phyloP scores from a whole-genome alignment of 2,888 invertebrate species.

The Leucophenga maculata region DNA sequence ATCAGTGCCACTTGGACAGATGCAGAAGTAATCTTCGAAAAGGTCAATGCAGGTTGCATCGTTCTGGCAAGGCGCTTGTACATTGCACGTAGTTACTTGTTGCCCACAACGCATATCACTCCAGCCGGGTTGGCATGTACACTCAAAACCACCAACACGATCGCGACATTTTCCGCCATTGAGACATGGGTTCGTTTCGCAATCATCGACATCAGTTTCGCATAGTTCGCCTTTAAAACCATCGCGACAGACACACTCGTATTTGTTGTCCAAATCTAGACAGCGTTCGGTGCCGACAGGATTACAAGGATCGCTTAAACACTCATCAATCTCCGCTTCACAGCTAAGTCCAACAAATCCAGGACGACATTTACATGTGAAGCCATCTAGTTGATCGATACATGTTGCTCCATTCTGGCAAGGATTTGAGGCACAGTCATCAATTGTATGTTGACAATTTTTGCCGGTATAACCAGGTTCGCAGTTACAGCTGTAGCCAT shows the following conservation, averaged over 20 bases:
- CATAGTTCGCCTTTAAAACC: slow-evolving; percentile 90
- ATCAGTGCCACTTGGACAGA: slow-evolving; percentile 93
- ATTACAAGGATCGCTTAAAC: slow-evolving; percentile 91
- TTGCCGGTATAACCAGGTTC: slow-evolving; percentile 96
- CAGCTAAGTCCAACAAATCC: slow-evolving; percentile 94
- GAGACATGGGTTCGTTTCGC: slow-evolving; percentile 86
- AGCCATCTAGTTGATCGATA: slow-evolving; percentile 89
- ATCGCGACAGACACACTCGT: slow-evolving; percentile 88
- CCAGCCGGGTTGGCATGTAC: slow-evolving; percentile 89
- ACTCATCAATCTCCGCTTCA: slow-evolving; percentile 94
- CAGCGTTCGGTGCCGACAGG: slow-evolving; percentile 92
- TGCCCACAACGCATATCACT: slow-evolving; percentile 87
- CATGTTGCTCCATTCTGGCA: slow-evolving; percentile 95
- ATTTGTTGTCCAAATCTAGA: slow-evolving; percentile 89
- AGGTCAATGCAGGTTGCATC: slow-evolving; percentile 92
- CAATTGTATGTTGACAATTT: slow-evolving; percentile 92
- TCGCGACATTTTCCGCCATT: slow-evolving; percentile 93
- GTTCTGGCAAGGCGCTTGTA: slow-evolving; percentile 90
- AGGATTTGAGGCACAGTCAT: slow-evolving; percentile 90
- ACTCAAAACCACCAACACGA: slow-evolving; percentile 87
- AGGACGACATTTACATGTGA: slow-evolving; percentile 92
- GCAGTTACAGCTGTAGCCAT: slow-evolving; percentile 89
- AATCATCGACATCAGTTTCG: slow-evolving; percentile 90
- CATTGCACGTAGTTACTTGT: slow-evolving; percentile 89
- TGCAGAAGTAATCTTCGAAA: slow-evolving; percentile 79